Evolutionary conservation across 2,888 invertebrate genomes (phyloP).

Genomic region (Synanthedon formicaeformis): DNA sequence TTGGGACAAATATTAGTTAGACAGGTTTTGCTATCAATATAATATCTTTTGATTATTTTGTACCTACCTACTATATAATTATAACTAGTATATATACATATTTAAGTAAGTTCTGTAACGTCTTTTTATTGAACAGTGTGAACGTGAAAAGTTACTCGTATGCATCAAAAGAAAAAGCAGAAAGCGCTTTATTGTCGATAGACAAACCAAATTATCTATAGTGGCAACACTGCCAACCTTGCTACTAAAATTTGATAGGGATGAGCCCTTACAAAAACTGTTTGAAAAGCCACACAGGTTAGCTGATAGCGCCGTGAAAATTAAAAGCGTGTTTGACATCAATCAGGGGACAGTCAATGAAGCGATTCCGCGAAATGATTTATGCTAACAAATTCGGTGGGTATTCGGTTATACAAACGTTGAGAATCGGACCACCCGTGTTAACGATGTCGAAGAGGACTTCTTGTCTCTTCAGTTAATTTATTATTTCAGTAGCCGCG

Average conservation of each 20-base stretch:
- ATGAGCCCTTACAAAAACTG: neutral
- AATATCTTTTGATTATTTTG: too few species aligned
- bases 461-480: slow-evolving; percentile 54
- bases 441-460: slow-evolving; percentile 43
- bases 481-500: slow-evolving; percentile 62
- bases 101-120: too few species aligned
- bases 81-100: too few species aligned
- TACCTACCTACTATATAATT: too few species aligned
- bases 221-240: too few species aligned
- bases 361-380: neutral
- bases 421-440: slow-evolving; percentile 49
- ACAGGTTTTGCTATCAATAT: too few species aligned
- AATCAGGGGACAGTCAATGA: neutral
- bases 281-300: neutral
- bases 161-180: too few species aligned
- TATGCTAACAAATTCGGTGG: neutral
- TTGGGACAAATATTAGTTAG: neutral
- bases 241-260: too few species aligned
- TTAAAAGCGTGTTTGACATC: neutral
- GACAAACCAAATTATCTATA: too few species aligned
- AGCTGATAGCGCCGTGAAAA: neutral
- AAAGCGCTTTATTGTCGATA: too few species aligned
- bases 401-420: neutral
- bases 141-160: too few species aligned
- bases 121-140: too few species aligned